Evolutionary conservation across 2,797 vertebrate species (phyloP).

Genomic region (Thripadectes ignobilis): DNA sequence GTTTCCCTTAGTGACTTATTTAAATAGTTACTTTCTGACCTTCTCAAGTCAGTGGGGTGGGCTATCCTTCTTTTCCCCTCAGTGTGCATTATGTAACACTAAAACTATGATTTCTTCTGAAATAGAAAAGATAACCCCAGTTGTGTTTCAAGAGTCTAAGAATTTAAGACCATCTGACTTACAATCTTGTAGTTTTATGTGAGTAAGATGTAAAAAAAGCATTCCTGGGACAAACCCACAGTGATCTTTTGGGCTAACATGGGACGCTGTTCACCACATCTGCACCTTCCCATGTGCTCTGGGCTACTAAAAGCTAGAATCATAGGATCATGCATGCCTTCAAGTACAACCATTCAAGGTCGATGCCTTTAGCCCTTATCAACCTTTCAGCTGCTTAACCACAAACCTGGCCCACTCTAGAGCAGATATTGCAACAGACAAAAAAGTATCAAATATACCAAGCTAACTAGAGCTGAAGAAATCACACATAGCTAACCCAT

Average conservation of each 20-base stretch:
- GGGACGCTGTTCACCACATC: background rate
- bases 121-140: background rate
- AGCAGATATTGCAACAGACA: background rate
- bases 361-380: background rate
- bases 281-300: background rate
- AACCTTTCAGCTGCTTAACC: background rate
- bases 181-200: background rate
- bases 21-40: background rate
- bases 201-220: accelerated
- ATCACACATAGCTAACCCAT: background rate
- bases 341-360: background rate
- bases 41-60: background rate
- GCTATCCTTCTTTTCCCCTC: background rate
- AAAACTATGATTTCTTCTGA: background rate
- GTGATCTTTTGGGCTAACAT: background rate
- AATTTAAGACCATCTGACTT: background rate
- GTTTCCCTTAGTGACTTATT: background rate
- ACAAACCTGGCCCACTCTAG: background rate
- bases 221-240: background rate
- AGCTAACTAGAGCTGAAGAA: background rate
- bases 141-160: background rate
- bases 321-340: background rate
- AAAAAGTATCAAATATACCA: background rate
- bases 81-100: background rate
- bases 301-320: background rate